These are phyloP conservation scores for Lepidurus arcticus DNA, from an alignment of 1,140 invertebrate genomes.

Conservation along the genomic window DNA sequence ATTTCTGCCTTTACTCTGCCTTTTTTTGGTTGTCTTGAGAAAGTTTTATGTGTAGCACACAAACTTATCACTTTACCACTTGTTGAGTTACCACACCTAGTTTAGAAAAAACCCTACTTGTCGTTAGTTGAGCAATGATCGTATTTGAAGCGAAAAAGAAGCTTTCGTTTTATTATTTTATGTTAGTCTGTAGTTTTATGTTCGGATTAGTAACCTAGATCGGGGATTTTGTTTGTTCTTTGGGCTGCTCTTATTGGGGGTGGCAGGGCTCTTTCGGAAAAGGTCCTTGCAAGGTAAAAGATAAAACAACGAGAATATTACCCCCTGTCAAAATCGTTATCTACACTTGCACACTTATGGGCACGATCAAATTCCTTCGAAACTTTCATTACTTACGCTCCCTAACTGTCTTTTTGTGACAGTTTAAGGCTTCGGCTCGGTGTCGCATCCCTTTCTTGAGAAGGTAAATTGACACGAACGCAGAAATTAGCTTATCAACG, in stretches of 20 bases:
- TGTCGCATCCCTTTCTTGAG: neutral
- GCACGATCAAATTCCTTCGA: neutral
- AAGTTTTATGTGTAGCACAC: neutral
- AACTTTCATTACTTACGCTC: neutral
- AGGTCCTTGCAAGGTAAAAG: constrained; percentile 77
- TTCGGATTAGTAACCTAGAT: constrained; percentile 34
- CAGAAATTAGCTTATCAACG: neutral
- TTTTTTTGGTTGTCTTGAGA: neutral
- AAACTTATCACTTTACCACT: neutral
- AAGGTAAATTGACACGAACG: neutral
- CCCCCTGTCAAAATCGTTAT: neutral
- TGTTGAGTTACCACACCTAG: neutral
- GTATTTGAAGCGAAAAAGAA: neutral
- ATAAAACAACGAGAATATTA: constrained; percentile 40
- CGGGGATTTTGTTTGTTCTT: constrained; percentile 38
- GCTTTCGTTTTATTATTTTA: constrained; percentile 25
- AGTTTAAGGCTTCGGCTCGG: neutral
- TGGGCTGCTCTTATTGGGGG: constrained; percentile 40
- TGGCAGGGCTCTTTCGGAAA: constrained; percentile 81
- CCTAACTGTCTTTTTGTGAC: neutral
- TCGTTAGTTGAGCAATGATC: neutral
- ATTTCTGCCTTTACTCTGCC: neutral
- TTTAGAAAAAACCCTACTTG: neutral
- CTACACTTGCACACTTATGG: neutral
- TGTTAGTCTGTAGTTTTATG: constrained; percentile 27